phyloP scores from a whole-genome alignment of 2,797 vertebrate genomes.

The Novumbra hubbsi region DNA sequence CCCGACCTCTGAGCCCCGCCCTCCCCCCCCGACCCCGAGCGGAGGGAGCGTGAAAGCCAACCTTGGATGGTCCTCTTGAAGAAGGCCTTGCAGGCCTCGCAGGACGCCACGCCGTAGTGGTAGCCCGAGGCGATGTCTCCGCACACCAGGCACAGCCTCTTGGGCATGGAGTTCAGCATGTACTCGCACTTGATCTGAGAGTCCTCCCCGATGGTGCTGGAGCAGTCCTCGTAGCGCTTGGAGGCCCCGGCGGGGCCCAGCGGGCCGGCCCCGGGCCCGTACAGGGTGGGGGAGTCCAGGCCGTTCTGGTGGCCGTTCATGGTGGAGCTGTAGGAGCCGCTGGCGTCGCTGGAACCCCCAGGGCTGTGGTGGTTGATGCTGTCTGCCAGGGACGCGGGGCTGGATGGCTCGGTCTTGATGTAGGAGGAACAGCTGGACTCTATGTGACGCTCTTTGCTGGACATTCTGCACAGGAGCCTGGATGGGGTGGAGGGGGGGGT shows the following conservation, averaged over 20 bases:
- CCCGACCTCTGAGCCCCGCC: slow-evolving; percentile 24
- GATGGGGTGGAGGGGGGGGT: background rate
- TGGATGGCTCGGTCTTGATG: slow-evolving; percentile 99
- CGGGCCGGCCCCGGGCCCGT: slow-evolving; percentile 83
- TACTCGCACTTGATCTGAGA: slow-evolving; percentile 99
- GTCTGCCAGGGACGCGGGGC: slow-evolving; percentile 98
- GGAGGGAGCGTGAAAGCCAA: slow-evolving; percentile 70
- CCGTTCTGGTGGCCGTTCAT: slow-evolving; percentile 99
- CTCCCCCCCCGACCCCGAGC: background rate
- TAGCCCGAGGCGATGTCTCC: slow-evolving; percentile 98
- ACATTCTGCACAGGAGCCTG: slow-evolving; percentile 99
- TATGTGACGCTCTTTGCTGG: slow-evolving; percentile 99
- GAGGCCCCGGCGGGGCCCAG: slow-evolving; percentile 87
- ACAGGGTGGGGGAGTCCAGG: slow-evolving; percentile 96
- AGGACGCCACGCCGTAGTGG: slow-evolving; percentile 98
- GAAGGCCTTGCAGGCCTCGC: slow-evolving; percentile 99
- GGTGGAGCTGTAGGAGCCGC: slow-evolving; percentile 98
- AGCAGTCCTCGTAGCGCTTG: slow-evolving; percentile 98
- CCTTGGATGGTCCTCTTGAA: slow-evolving; percentile 99
- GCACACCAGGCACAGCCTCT: slow-evolving; percentile 97
- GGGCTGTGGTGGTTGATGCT: slow-evolving; percentile 99
- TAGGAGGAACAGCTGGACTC: slow-evolving; percentile 99
- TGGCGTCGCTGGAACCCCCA: slow-evolving; percentile 97
- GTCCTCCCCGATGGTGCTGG: slow-evolving; percentile 96
- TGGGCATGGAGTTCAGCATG: slow-evolving; percentile 99